Evolutionary conservation across 2,888 invertebrate genomes (phyloP).

Genomic region (Dorcus parallelipipedus): DNA sequence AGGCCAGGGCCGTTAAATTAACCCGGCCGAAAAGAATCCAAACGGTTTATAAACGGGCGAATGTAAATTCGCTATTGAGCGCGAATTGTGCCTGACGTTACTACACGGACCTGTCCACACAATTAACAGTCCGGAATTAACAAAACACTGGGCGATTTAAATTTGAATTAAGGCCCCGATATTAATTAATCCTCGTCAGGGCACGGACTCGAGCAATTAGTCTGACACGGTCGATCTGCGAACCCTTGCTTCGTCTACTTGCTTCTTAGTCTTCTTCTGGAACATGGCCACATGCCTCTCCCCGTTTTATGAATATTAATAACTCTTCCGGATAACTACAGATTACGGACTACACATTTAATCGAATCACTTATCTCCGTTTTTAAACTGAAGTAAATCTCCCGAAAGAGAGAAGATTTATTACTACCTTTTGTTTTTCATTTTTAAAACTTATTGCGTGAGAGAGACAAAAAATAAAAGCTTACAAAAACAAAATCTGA

Average conservation of each 20-base stretch:
- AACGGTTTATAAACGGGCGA: constrained; percentile 35
- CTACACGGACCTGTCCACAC: constrained; percentile 41
- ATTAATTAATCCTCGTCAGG: constrained; percentile 52
- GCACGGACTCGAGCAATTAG: constrained; percentile 49
- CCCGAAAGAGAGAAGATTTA: too few relatives aligned
- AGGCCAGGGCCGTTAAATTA: too few relatives aligned
- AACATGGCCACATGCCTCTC: constrained; percentile 31
- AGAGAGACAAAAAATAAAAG: too few relatives aligned
- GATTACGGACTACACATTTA: constrained; percentile 12
- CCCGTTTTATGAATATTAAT: constrained; percentile 47
- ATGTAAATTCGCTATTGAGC: constrained; percentile 31
- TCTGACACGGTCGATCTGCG: constrained; percentile 39
- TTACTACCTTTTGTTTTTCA: too few relatives aligned
- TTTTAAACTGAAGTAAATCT: neutral
- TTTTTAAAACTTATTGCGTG: too few relatives aligned
- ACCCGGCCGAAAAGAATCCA: constrained; percentile 1
- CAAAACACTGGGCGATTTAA: constrained; percentile 50
- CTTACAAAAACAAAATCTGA: too few relatives aligned
- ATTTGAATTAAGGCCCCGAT: constrained; percentile 48
- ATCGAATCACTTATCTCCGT: constrained; percentile 10
- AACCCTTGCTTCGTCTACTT: constrained; percentile 14
- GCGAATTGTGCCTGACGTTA: constrained; percentile 23
- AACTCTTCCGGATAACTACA: constrained; percentile 29
- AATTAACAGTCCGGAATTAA: constrained; percentile 50
- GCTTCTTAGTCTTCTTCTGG: constrained; percentile 13